phyloP scores from a whole-genome alignment of 2,797 vertebrate genomes.

The Poecilia gillii region DNA sequence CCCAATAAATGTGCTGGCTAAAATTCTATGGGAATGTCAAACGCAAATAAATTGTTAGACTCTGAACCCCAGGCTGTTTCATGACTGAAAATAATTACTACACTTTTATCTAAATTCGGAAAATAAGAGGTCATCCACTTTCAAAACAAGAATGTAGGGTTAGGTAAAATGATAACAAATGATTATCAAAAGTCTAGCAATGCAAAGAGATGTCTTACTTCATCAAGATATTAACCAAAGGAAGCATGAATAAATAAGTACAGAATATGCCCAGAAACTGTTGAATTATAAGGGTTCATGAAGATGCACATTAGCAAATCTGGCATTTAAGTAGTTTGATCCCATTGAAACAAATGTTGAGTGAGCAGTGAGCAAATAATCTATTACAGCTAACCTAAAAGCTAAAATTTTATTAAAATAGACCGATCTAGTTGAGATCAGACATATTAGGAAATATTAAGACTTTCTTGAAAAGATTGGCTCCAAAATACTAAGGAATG shows the following conservation, averaged over 20 bases:
- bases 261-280: not conserved
- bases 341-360: not conserved
- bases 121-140: not conserved
- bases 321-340: too few relatives aligned
- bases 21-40: not conserved
- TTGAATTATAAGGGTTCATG: not conserved
- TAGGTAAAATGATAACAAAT: not conserved
- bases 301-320: not conserved
- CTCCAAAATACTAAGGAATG: not conserved
- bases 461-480: not conserved
- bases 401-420: not conserved
- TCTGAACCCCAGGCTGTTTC: not conserved
- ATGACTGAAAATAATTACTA: not conserved
- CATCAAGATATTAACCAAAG: not conserved
- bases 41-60: not conserved
- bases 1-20: not conserved
- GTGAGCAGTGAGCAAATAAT: not conserved
- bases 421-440: not conserved
- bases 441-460: not conserved
- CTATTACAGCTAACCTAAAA: not conserved
- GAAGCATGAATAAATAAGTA: not conserved
- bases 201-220: not conserved
- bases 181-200: not conserved
- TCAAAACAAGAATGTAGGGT: not conserved
- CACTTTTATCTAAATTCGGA: not conserved